These are phyloP conservation scores for Crambe crambe DNA, from an alignment of 37 sponge, comb jelly and placozoan genomes.

Conservation along the genomic window DNA sequence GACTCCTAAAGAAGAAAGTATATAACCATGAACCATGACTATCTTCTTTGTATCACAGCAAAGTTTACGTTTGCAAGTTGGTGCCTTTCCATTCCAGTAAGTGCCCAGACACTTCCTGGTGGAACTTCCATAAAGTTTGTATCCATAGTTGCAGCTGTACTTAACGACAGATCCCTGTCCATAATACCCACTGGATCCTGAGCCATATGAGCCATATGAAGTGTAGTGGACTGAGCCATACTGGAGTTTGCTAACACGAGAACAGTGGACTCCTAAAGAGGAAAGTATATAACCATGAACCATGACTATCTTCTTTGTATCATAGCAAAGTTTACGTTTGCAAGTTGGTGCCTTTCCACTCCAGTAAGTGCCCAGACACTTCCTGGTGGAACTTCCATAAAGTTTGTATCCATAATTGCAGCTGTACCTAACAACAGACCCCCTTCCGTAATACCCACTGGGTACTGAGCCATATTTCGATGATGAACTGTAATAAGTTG, in stretches of 20 bases:
- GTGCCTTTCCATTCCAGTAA: conserved; percentile 53
- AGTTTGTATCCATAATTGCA: conserved; percentile 42
- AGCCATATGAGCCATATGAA: background rate
- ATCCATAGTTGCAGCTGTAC: conserved; percentile 51
- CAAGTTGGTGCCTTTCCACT: conserved; percentile 53
- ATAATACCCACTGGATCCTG: background rate
- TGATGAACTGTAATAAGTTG: background rate
- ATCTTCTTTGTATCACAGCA: too few species aligned
- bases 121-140: conserved; percentile 14
- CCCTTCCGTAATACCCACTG: background rate
- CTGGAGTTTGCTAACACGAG: background rate
- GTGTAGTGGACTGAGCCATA: background rate
- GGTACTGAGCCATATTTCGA: conserved; percentile 7
- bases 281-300: background rate
- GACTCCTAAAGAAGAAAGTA: background rate
- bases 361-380: conserved; percentile 45
- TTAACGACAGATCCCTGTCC: conserved; percentile 4
- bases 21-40: background rate
- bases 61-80: conserved; percentile 53
- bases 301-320: too few species aligned
- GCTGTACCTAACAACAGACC: conserved; percentile 19
- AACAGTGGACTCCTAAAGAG: background rate
- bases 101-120: conserved; percentile 24
- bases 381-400: conserved; percentile 13
- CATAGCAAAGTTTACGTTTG: conserved; percentile 27